Conservation (phyloP, 2,113 vertebrate species). For the Aythya baeri region DNA sequence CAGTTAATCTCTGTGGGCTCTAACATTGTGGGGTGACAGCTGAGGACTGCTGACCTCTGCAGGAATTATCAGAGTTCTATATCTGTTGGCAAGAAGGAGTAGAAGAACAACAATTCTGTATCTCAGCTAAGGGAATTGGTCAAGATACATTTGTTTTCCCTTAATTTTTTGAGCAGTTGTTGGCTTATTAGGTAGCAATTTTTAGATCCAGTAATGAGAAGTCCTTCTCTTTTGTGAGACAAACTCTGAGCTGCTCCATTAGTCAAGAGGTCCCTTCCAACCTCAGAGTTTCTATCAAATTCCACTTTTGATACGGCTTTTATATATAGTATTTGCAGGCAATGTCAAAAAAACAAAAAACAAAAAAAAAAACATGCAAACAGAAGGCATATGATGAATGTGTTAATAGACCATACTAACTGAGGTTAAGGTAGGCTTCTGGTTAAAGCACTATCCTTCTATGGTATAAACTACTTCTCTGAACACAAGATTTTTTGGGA, state of each 20-base stretch:
- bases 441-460: neutral
- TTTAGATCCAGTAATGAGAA: neutral
- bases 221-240: neutral
- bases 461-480: neutral
- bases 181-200: neutral
- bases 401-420: neutral
- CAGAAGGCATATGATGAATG: neutral
- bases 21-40: neutral
- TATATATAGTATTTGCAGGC: neutral
- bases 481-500: neutral
- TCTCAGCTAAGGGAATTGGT: neutral
- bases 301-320: neutral
- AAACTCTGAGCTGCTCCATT: neutral
- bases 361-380: neutral
- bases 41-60: neutral
- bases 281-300: neutral
- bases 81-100: neutral
- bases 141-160: neutral
- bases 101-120: neutral
- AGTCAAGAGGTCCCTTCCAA: neutral
- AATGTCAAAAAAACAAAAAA: neutral
- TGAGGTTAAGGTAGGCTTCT: neutral
- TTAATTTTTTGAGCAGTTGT: neutral
- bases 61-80: neutral
- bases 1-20: neutral